phyloP scores from a whole-genome alignment of 1,140 invertebrate species.

The Heterodera carotae region DNA sequence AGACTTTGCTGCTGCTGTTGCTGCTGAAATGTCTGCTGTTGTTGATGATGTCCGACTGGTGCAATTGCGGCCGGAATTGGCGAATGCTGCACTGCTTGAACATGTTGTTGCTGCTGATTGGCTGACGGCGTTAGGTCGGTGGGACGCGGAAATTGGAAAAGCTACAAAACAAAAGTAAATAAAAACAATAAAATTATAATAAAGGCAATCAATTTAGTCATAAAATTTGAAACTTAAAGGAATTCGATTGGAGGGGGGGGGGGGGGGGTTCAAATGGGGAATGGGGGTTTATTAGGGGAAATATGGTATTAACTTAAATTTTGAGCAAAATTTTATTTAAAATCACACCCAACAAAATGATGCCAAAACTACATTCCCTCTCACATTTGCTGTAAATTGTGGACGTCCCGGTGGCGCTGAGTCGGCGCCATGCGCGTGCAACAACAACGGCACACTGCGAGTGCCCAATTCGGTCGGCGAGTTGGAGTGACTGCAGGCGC shows the following conservation, averaged over 20 bases:
- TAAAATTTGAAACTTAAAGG: too few relatives aligned
- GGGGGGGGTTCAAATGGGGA: too few relatives aligned
- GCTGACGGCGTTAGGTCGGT: conserved; percentile 6
- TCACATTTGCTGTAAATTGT: conserved; percentile 13
- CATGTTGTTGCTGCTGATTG: not conserved
- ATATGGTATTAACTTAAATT: too few relatives aligned
- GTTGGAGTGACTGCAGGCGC: conserved; percentile 8
- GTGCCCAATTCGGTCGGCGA: conserved; percentile 4
- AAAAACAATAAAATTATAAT: not conserved
- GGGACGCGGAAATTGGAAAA: conserved; percentile 17
- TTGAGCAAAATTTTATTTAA: too few relatives aligned
- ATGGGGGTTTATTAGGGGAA: too few relatives aligned
- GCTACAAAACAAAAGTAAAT: conserved; percentile 8
- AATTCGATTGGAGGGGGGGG: too few relatives aligned
- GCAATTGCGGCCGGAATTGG: too few relatives aligned
- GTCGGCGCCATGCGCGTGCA: conserved; percentile 6
- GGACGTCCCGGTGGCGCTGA: not conserved
- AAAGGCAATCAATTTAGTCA: too few relatives aligned
- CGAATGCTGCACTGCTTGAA: conserved; percentile 10
- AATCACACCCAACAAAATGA: too few relatives aligned
- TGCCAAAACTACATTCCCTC: not conserved
- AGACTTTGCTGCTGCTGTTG: not conserved
- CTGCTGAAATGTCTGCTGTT: not conserved
- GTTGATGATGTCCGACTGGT: too few relatives aligned
- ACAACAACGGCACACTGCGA: conserved; percentile 10